These are phyloP conservation scores for Osedax frankpressi DNA, from an alignment of 2,888 invertebrate genomes.

Conservation along the genomic window DNA sequence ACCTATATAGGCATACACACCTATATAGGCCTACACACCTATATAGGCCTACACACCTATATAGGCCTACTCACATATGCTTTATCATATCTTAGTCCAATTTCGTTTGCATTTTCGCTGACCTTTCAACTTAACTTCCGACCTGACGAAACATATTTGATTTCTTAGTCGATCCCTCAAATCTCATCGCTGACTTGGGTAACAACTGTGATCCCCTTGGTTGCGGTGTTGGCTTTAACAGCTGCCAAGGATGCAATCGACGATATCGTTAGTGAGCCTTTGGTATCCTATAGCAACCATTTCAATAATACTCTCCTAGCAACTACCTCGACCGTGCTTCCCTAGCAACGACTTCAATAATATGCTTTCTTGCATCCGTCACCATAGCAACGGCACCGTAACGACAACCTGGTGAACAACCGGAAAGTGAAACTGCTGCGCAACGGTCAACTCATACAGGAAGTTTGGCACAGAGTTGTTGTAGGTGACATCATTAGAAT, in stretches of 20 bases:
- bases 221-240: slow-evolving; percentile 81
- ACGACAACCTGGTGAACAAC: slow-evolving; percentile 94
- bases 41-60: too few species aligned
- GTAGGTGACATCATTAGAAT: slow-evolving; percentile 96
- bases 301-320: background rate
- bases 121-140: too few species aligned
- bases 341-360: background rate
- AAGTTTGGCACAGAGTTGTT: slow-evolving; percentile 67
- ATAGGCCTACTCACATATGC: too few species aligned
- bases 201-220: slow-evolving; percentile 87
- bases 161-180: slow-evolving; percentile 75
- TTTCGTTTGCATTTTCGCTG: too few species aligned
- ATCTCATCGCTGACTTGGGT: slow-evolving; percentile 91
- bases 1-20: too few species aligned
- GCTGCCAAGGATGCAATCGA: slow-evolving; percentile 49
- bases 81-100: too few species aligned
- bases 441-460: slow-evolving; percentile 73
- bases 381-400: slow-evolving; percentile 85
- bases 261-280: slow-evolving; percentile 22
- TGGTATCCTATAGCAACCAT: background rate
- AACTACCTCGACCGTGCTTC: background rate
- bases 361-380: background rate
- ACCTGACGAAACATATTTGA: too few species aligned
- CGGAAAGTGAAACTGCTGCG: slow-evolving; percentile 66
- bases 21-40: too few species aligned